Conservation (phyloP, 2,113 vertebrate species). For the Microcebus ravelobensis region DNA sequence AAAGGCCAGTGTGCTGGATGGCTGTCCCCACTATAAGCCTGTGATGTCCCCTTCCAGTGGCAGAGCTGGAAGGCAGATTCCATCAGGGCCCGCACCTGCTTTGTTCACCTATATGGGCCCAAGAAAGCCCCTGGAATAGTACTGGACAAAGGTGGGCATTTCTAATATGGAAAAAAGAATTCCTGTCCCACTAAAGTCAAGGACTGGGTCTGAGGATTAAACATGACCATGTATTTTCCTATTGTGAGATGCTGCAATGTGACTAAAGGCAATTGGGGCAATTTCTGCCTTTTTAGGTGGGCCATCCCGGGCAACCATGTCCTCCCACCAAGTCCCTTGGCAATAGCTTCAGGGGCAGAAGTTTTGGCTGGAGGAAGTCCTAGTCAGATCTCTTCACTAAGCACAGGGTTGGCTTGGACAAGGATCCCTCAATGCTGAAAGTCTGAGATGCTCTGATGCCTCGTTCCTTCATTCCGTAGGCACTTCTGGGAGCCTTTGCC, state of each 20-base stretch:
- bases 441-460: background rate
- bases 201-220: background rate
- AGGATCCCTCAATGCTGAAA: background rate
- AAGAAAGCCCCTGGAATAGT: background rate
- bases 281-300: background rate
- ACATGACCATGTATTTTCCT: background rate
- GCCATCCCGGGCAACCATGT: rapidly evolving
- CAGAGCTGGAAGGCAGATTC: background rate
- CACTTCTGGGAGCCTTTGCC: background rate
- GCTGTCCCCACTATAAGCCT: background rate
- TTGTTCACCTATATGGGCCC: background rate
- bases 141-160: no score
- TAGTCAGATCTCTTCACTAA: background rate
- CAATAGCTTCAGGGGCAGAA: background rate
- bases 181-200: background rate
- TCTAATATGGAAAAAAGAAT: background rate
- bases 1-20: background rate
- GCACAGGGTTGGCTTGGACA: background rate
- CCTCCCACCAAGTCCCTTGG: no score
- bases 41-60: background rate
- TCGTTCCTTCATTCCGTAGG: background rate
- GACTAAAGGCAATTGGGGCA: background rate
- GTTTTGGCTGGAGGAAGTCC: background rate
- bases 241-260: background rate
- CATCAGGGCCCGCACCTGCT: background rate